These are phyloP conservation scores for Hypanus sabinus DNA, from an alignment of 2,113 vertebrate genomes.

Conservation along the genomic window DNA sequence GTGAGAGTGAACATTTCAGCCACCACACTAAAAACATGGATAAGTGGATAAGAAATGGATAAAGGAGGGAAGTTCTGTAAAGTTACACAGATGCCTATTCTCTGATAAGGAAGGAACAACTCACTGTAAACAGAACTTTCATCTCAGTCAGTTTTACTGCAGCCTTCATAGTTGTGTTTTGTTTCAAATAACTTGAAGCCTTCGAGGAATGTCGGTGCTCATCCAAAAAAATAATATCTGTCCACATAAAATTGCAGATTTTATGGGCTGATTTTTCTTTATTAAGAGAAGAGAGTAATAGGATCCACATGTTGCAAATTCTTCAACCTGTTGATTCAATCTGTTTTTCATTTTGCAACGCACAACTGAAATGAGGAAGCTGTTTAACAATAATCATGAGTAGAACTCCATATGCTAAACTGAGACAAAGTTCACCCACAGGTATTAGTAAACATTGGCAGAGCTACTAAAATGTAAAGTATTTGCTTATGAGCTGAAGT, in stretches of 20 bases:
- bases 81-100: neutral
- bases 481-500: neutral
- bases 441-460: neutral
- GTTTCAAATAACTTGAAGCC: neutral
- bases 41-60: neutral
- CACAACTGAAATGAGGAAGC: slow-evolving; percentile 1
- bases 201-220: neutral
- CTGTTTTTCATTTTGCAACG: neutral
- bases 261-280: neutral
- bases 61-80: neutral
- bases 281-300: slow-evolving; percentile 2
- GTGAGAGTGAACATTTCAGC: neutral
- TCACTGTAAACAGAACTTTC: neutral
- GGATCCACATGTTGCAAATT: neutral
- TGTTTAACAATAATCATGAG: neutral
- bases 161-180: neutral
- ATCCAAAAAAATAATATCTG: neutral
- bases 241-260: neutral
- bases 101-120: neutral
- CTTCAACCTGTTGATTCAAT: neutral
- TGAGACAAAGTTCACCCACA: neutral
- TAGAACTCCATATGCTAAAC: neutral
- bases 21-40: no score
- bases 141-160: neutral
- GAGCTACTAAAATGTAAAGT: neutral